Conservation (phyloP, 2,888 invertebrate species). For the Argyresthia albistria region DNA sequence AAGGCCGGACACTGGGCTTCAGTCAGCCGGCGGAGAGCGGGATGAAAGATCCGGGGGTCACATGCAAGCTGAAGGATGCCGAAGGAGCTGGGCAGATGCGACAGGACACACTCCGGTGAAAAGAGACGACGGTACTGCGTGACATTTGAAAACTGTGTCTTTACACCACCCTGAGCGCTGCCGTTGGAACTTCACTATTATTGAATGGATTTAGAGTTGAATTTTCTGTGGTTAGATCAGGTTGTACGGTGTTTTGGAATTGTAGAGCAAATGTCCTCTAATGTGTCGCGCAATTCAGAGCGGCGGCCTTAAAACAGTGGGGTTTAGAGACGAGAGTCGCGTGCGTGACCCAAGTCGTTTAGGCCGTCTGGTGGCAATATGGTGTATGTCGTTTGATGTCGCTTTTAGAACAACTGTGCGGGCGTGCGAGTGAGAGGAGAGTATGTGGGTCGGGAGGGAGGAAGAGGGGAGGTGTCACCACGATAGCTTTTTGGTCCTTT, state of each 20-base stretch:
- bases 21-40: slow-evolving; percentile 46
- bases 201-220: slow-evolving; percentile 15
- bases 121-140: slow-evolving; percentile 70
- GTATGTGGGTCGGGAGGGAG: slow-evolving; percentile 32
- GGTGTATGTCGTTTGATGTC: slow-evolving; percentile 60
- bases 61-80: slow-evolving; percentile 65
- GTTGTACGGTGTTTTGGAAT: slow-evolving; percentile 28
- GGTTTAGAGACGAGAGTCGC: slow-evolving; percentile 43
- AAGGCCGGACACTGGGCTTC: slow-evolving; percentile 67
- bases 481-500: slow-evolving; percentile 56
- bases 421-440: slow-evolving; percentile 50
- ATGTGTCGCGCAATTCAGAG: slow-evolving; percentile 63
- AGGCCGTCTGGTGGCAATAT: slow-evolving; percentile 32
- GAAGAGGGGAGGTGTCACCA: slow-evolving; percentile 66
- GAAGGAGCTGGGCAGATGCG: slow-evolving; percentile 67
- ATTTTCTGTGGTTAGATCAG: slow-evolving; percentile 11
- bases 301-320: slow-evolving; percentile 44
- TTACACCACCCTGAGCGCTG: slow-evolving; percentile 43
- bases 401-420: slow-evolving; percentile 39
- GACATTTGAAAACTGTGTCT: slow-evolving; percentile 72
- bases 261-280: slow-evolving; percentile 52
- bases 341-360: slow-evolving; percentile 37
- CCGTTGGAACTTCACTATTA: slow-evolving; percentile 14
- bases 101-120: slow-evolving; percentile 63
- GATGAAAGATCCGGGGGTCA: slow-evolving; percentile 63